Conservation (phyloP, 2,888 invertebrate genomes). For the Chirona hameri region DNA sequence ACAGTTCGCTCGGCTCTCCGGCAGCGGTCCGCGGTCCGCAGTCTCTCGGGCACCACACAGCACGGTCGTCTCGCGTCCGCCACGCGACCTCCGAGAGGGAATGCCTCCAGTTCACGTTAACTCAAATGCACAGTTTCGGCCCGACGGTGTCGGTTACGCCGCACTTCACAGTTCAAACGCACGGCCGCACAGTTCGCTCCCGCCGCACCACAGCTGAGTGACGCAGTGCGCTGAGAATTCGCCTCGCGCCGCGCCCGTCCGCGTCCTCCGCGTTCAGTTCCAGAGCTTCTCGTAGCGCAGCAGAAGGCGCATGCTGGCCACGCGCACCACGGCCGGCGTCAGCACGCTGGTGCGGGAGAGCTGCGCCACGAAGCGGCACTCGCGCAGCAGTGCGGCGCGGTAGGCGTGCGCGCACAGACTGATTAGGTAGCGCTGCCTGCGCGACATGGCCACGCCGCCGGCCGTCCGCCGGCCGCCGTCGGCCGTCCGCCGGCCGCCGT, state of each 20-base stretch:
- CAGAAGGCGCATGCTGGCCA: neutral
- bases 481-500: no score
- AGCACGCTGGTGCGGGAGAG: neutral
- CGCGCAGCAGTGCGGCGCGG: neutral
- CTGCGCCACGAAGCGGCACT: neutral
- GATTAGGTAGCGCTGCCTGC: neutral
- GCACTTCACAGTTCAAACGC: neutral
- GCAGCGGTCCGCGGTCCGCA: neutral
- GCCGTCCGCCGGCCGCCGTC: no score
- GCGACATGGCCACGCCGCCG: neutral
- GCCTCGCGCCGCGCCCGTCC: neutral
- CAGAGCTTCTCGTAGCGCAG: neutral
- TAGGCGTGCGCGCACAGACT: neutral
- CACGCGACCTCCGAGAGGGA: no score
- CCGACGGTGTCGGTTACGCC: neutral
- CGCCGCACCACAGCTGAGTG: neutral
- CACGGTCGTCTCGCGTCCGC: neutral
- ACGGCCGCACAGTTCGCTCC: neutral
- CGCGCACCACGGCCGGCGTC: slow-evolving; percentile 2
- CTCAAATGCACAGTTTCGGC: neutral
- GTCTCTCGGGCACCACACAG: neutral
- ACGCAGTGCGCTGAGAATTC: neutral
- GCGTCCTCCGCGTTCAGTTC: neutral
- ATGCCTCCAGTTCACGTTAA: neutral
- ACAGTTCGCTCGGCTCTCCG: neutral